A percentile compares a stretch with the other conserved stretches of the same genome.
These are phyloP conservation scores for Enteromius mattozi DNA, from an alignment of 2,797 vertebrate genomes.

Conservation along the genomic window DNA sequence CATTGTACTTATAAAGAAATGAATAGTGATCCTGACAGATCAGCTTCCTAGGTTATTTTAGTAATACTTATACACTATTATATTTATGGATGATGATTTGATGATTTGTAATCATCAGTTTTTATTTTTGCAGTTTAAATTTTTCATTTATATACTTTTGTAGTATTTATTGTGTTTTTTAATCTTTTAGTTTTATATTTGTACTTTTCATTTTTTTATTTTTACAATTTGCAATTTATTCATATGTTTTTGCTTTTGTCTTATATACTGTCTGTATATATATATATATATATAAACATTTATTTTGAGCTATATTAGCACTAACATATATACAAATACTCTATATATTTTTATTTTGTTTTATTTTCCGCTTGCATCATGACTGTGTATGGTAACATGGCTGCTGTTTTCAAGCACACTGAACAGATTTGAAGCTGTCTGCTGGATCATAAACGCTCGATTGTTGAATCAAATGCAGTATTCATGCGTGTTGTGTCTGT, in stretches of 20 bases:
- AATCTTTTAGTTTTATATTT: background rate
- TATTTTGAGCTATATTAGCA: too few relatives aligned
- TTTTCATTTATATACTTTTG: background rate
- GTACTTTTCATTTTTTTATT: too few relatives aligned
- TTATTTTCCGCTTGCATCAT: background rate
- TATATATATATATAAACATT: too few relatives aligned
- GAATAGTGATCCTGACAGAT: background rate
- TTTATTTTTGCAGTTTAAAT: background rate
- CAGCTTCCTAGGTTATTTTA: background rate
- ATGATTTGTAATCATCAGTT: background rate
- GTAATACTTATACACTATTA: background rate
- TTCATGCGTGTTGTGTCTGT: background rate
- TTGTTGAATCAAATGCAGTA: background rate
- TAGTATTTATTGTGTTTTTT: too few relatives aligned
- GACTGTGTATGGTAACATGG: background rate
- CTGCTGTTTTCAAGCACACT: background rate
- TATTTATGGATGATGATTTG: too few relatives aligned
- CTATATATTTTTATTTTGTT: too few relatives aligned
- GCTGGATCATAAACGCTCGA: background rate
- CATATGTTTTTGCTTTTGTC: too few relatives aligned
- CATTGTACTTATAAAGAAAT: too few relatives aligned
- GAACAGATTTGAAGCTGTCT: background rate
- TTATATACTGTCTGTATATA: too few relatives aligned
- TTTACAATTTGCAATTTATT: too few relatives aligned
- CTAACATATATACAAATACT: too few relatives aligned